Conservation (phyloP, 2,888 invertebrate genomes). For the Gastrophysa polygoni region DNA sequence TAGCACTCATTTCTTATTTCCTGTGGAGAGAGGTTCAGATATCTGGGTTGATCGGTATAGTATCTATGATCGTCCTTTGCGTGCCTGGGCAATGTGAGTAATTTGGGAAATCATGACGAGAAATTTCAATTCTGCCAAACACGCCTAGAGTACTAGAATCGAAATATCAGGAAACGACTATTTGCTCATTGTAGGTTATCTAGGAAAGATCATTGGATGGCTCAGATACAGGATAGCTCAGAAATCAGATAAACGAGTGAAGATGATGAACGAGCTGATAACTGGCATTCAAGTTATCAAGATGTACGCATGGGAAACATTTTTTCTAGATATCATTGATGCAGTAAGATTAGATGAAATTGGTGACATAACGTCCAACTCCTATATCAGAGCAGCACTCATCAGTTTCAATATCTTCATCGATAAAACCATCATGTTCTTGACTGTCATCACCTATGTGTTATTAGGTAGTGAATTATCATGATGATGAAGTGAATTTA, state of each 20-base stretch:
- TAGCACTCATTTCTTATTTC: conserved; percentile 65
- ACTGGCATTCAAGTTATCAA: conserved; percentile 76
- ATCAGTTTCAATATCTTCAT: conserved; percentile 75
- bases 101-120: too few relatives aligned
- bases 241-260: conserved; percentile 68
- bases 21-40: conserved; percentile 63
- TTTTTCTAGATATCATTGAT: conserved; percentile 68
- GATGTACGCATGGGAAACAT: conserved; percentile 79
- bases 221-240: conserved; percentile 58
- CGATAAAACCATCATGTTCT: conserved; percentile 80
- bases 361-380: conserved; percentile 62
- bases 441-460: conserved; percentile 78
- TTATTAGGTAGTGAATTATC: conserved; percentile 71
- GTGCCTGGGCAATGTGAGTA: conserved; percentile 60
- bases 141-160: too few relatives aligned
- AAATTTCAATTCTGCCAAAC: too few relatives aligned
- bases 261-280: conserved; percentile 75
- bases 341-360: conserved; percentile 69
- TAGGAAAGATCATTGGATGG: conserved; percentile 54
- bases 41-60: conserved; percentile 66
- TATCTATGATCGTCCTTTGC: conserved; percentile 60
- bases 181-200: conserved; percentile 40
- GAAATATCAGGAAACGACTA: too few relatives aligned
- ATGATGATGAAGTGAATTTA: too few relatives aligned
- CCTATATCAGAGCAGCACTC: conserved; percentile 70